Evolutionary conservation across 2,797 vertebrate species (phyloP), one percentile per base, ranked within the genome.

Genomic region (Cuculus canorus): DNA sequence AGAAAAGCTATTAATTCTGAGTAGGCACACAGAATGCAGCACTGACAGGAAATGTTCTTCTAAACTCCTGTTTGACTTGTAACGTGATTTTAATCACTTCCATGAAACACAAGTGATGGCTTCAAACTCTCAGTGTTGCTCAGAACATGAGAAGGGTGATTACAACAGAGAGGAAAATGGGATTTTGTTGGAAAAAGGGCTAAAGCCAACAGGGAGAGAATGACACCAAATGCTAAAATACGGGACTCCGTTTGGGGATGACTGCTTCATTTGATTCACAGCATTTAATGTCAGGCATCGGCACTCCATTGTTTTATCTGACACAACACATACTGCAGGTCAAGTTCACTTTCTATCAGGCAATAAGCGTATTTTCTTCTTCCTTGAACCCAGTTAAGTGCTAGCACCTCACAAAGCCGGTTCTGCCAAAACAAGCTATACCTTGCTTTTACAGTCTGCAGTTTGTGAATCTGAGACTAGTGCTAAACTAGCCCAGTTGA

Each of bases 61-160:
- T 93, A 95, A 97, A 97, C 95, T 95, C 91, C 89, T 95, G 96
- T 95, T 94, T 95, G 96, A 96, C 95, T 97, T 96, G 90, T 95
- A 98, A 96, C 94, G 91, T 97, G 96, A 95, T 96, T 97, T 97
- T 97, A 98, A 98, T 98, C 97, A 98, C 92, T 97, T 97, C 97
- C 97, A 98, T 96, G 96, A 97, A 98, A 97, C 83, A 95, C 41
- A 95, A 88, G 95, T 17, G 84, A 86, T 81, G 78, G 93, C 94
- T 96, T 95, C 93, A 92, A 95, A 82, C 85, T 80, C 94, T 79
- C 68, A 89, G 82, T 22, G 50, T 71, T 95, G 59, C 94, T 97
- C 83, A 93, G 95, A 96, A 96, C 78, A 96, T 90, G 95, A 96
- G 96, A 96, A 92, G 83, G 82, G 94, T 70, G 84, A 95, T 90